Evolutionary conservation across 1,140 invertebrate genomes (phyloP), one percentile per base, ranked within the genome.

Genomic region (Rhopalosiphum padi): DNA sequence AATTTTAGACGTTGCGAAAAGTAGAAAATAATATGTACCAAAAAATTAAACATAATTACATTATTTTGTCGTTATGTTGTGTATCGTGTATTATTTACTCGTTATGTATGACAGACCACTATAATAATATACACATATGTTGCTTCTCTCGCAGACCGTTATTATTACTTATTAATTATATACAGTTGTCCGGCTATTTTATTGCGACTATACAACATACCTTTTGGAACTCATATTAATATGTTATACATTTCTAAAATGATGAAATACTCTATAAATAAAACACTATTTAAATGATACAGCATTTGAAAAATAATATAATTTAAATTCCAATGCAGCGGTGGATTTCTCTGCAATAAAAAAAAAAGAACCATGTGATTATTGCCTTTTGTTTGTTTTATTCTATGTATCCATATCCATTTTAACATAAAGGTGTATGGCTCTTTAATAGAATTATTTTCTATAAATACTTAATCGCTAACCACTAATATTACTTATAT

Each of bases 11-110:
- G 60, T 77, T n/a, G 3, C 0, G 30, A 77, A n/a, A 77, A 77
- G 30, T 18, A 77, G 60, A 77, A n/a, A 77, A 77, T 77, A 18
- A 77, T 77, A n/a, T 77, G 60, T 77, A n/a, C 60, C 60, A 77
- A 77, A 77, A 68, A 77, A 77, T 35, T 77, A n/a, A 77, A 77
- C 60, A 77, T n/a, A n/a, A 77, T 77, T 77, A n/a, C 60, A n/a
- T 77, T 77, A n/a, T 77, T 15, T n/a, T 77, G 60, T 77, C 60
- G 30, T 77, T n/a, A 77, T 35, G 60, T n/a, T 77, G 15, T n/a
- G 60, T 77, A 77, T 77, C 60, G 15, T 77, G 60, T n/a, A 77
- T n/a, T 77, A 77, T 77, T 77, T 77, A 35, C 60, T 77, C 60
- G 60, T 77, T 77, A 77, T 77, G 60, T 77, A 18, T 77, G 60